Evolutionary conservation across 2,797 vertebrate species (phyloP).

Genomic region (Diglossa cyanea): DNA sequence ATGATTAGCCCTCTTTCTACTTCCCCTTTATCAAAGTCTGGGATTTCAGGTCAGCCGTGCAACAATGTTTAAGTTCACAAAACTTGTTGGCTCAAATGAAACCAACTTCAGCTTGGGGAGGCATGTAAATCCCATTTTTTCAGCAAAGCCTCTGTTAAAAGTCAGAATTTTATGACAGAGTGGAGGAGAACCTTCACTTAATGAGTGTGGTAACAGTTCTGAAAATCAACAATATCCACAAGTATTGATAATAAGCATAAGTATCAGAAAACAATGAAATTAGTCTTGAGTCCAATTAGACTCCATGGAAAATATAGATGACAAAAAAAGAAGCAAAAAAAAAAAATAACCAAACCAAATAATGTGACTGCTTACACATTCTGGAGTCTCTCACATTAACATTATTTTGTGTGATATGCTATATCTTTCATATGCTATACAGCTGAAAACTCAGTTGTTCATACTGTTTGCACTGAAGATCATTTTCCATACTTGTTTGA

Average conservation of each 20-base stretch:
- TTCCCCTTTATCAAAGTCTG: not conserved
- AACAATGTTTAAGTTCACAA: not conserved
- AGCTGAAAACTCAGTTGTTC: not conserved
- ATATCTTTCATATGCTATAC: not conserved
- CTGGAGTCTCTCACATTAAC: not conserved
- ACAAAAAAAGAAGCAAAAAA: not conserved
- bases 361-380: not conserved
- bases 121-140: not conserved
- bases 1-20: not conserved
- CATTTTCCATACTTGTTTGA: not conserved
- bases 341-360: not conserved
- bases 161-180: not conserved
- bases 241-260: not conserved
- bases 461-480: not conserved
- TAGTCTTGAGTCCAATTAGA: not conserved
- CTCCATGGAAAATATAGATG: not conserved
- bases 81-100: not conserved
- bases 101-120: not conserved
- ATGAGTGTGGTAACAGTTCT: not conserved
- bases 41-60: not conserved
- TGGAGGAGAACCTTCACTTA: not conserved
- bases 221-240: not conserved
- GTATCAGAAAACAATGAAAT: not conserved
- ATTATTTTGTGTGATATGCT: not conserved
- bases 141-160: not conserved